Base-by-base conservation (phyloP, 2,888 invertebrate species). In the Yponomeuta malinellus region DNA sequence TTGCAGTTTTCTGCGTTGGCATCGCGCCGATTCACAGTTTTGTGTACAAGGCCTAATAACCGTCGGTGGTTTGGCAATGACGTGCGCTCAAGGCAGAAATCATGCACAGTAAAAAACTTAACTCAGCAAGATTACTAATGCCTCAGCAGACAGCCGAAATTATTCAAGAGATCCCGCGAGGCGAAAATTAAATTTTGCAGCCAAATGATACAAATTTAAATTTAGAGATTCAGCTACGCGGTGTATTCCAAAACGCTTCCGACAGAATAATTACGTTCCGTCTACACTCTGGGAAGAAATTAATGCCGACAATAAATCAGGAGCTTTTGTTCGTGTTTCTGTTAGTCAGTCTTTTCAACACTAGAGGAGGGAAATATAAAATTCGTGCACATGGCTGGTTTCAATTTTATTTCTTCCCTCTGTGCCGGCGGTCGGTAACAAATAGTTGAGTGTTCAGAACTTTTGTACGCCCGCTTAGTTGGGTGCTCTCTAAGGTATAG, bases 271-370 rank as follows among this genome's bases (percentile, higher is more conserved):
- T 77, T 77, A 76, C 77, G 71, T 72, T 76, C 74, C 80, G 78
- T 78, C 81, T 84, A 78, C 81, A 80, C 83, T 78, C 78, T 75
- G 75, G 74, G 76, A 79, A 81, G 79, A 82, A 83, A 83, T 83
- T 83, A 84, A 84, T 83, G 81, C 74, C 73, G 23, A 75, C 76
- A 77, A 85, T 85, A 83, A 83, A 85, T 85, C 77, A 78, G 78
- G 70, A 75, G 80, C 81, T 83, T 83, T 81, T 80, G 79, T 82
- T 59, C 52, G 76, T 78, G 81, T 81, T 83, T 79, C 77, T 79
- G 78, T 83, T 81, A 59, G 33, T 33, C 43, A 37, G 43, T 37
- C n/a, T 52, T 48, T 48, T 48, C 52, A 23, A 48, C 48, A 12
- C 29, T 23, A 9, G 48, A 68, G 68, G 29, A 10, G 64, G n/a